phyloP scores from a whole-genome alignment of 2,797 vertebrate species.

The Scarus forsteni region DNA sequence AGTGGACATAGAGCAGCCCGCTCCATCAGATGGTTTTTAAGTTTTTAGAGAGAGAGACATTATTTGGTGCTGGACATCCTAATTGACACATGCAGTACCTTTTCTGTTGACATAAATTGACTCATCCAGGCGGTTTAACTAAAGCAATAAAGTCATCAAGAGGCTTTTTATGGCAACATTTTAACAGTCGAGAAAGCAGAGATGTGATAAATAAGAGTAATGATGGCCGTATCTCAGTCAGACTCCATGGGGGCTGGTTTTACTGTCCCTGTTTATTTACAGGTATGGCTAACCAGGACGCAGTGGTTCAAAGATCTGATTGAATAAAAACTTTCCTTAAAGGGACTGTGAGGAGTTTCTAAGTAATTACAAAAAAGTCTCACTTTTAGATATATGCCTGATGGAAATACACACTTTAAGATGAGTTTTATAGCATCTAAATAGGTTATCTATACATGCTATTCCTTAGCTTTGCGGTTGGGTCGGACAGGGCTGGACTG shows the following conservation, averaged over 20 bases:
- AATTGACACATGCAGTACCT: neutral
- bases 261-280: neutral
- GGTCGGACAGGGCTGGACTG: too few species aligned
- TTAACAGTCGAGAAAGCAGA: neutral
- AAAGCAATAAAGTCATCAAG: neutral
- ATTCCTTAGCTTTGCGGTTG: too few species aligned
- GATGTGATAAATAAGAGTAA: neutral
- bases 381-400: too few species aligned
- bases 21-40: neutral
- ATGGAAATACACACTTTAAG: too few species aligned
- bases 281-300: neutral
- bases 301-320: too few species aligned
- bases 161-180: neutral
- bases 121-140: neutral
- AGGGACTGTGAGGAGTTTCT: too few species aligned
- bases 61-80: constrained; percentile 7
- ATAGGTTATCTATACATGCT: too few species aligned
- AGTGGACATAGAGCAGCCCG: neutral
- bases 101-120: constrained; percentile 1
- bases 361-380: too few species aligned
- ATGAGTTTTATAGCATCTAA: too few species aligned
- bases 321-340: too few species aligned
- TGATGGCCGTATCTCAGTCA: neutral
- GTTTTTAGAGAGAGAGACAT: neutral
- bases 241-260: neutral